phyloP scores from a whole-genome alignment of 2,113 vertebrate genomes.

The Corydoras maculifer region DNA sequence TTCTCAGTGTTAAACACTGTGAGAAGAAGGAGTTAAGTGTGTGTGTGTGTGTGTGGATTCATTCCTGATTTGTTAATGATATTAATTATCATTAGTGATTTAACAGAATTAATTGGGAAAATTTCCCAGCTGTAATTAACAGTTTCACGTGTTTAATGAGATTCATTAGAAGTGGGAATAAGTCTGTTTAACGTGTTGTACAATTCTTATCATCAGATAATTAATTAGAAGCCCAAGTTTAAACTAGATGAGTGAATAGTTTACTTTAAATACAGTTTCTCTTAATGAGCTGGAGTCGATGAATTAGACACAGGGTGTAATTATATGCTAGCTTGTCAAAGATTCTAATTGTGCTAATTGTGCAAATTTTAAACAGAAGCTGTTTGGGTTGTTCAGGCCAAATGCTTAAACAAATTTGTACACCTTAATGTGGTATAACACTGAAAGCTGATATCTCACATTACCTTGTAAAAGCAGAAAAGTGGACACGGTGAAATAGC shows the following conservation, averaged over 20 bases:
- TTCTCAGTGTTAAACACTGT: constrained; percentile 64
- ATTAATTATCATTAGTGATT: constrained; percentile 63
- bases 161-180: constrained; percentile 40
- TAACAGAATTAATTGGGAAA: constrained; percentile 67
- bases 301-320: not conserved
- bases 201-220: constrained; percentile 47
- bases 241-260: constrained; percentile 44
- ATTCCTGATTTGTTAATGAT: constrained; percentile 64
- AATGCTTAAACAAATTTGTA: no score
- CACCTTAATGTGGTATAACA: no score
- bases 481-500: not conserved
- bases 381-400: no score
- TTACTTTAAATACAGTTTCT: constrained; percentile 36
- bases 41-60: constrained; percentile 37
- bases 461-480: not conserved
- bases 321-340: no score
- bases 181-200: constrained; percentile 5
- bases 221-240: constrained; percentile 54
- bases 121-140: constrained; percentile 67
- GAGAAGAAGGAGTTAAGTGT: constrained; percentile 47
- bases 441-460: not conserved
- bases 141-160: constrained; percentile 57
- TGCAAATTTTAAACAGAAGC: no score
- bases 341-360: no score
- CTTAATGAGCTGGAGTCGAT: constrained; percentile 9